Evolutionary conservation across 2,888 invertebrate genomes (phyloP).

Genomic region (Doris montereyensis): DNA sequence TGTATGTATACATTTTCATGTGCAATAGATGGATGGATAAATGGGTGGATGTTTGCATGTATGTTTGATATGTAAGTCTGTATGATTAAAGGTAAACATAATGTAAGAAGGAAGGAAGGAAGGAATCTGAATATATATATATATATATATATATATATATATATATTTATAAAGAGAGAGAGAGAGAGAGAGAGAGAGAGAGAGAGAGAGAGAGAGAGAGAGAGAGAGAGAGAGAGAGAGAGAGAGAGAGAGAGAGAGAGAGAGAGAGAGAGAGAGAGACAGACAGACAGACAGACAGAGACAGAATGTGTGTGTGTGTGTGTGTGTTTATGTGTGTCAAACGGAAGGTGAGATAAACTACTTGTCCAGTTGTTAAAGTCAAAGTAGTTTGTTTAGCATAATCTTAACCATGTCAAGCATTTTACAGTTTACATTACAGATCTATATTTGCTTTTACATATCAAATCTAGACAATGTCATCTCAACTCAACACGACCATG

Average conservation of each 20-base stretch:
- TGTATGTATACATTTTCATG: background rate
- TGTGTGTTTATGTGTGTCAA: too few relatives aligned
- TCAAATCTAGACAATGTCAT: too few relatives aligned
- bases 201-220: background rate
- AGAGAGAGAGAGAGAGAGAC: slow-evolving; percentile 13
- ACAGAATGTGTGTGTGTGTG: too few relatives aligned
- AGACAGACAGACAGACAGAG: background rate
- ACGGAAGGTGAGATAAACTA: too few relatives aligned
- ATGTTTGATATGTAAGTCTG: background rate
- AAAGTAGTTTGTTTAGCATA: too few relatives aligned
- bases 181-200: background rate
- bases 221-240: background rate
- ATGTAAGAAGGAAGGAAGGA: background rate
- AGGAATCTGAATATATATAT: background rate
- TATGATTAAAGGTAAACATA: background rate
- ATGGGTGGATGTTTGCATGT: background rate
- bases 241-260: background rate
- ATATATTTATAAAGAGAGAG: background rate
- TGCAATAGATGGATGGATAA: background rate
- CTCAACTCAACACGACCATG: too few relatives aligned
- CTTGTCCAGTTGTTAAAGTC: too few relatives aligned
- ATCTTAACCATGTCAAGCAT: too few relatives aligned
- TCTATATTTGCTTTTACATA: too few relatives aligned
- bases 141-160: background rate
- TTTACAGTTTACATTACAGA: too few relatives aligned